Evolutionary conservation across 2,113 vertebrate genomes (phyloP), one percentile per base, ranked within the genome.

Genomic region (Scolopax mira): DNA sequence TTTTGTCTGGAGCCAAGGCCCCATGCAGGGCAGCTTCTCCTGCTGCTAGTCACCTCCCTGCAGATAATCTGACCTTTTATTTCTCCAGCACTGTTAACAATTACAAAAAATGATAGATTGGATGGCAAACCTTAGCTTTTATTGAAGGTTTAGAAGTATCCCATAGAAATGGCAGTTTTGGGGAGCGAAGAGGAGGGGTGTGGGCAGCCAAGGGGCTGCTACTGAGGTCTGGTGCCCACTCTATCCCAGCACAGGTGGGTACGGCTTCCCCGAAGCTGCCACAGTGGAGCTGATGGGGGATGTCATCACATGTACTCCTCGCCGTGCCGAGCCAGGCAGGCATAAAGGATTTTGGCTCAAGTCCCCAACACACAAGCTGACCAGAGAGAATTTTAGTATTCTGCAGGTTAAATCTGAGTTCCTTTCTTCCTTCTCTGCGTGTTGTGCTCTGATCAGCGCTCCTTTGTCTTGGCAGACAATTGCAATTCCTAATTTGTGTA

Each of bases 401-500:
- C 85, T 71, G 22, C 11, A 69, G 69, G 52, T 92, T 90, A 94
- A 90, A 90, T 75, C n/a, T 24, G 61, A 75, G 21, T 27, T 81
- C 22, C 37, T 74, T 75, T 92, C 39, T 84, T 74, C 46, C 19
- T 61, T 92, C n/a, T 65, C 67, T 49, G 22, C 3, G 1, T 78
- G 31, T 60, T 8, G 1, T 49, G 49, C 86, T 92, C 69, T 79
- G 79, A 86, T 81, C 69, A 80, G 52, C 0, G 0, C 24, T 75
- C 35, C 65, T 93, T 96, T 96, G 69, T 95, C 52, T 93, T 90
- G 35, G 28, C 71, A 41, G 35, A 51, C 1, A 0, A 85, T 61
- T 85, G 75, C 41, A 95, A 27, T 78, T 94, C 23, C 55, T 93
- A 95, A 96, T 95, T 93, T 94, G 80, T 90, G 23, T 80, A 81